Evolutionary conservation across 2,888 invertebrate species (phyloP).

Genomic region (Hydropsyche betteni): DNA sequence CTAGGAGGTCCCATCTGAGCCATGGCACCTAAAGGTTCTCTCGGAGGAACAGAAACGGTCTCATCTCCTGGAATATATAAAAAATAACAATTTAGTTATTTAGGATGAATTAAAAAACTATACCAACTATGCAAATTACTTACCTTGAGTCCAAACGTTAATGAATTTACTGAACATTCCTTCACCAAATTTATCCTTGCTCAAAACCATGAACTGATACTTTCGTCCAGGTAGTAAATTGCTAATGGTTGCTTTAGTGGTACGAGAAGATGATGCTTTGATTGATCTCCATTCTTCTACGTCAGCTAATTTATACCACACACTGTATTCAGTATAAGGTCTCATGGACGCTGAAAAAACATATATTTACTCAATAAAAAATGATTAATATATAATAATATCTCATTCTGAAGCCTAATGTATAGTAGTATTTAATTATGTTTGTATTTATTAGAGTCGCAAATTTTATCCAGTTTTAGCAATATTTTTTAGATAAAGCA

Average conservation of each 20-base stretch:
- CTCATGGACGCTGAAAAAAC: slow-evolving; percentile 72
- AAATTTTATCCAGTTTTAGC: too few species aligned
- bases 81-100: background rate
- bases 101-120: too few species aligned
- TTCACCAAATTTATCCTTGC: slow-evolving; percentile 86
- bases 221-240: slow-evolving; percentile 78
- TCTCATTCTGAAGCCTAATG: too few species aligned
- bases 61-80: slow-evolving; percentile 27
- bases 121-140: slow-evolving; percentile 52
- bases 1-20: slow-evolving; percentile 68
- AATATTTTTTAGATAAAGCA: too few species aligned
- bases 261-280: slow-evolving; percentile 74
- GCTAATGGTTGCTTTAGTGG: slow-evolving; percentile 81
- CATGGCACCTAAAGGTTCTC: slow-evolving; percentile 40
- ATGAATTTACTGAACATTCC: slow-evolving; percentile 90
- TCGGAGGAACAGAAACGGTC: slow-evolving; percentile 36
- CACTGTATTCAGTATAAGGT: slow-evolving; percentile 80
- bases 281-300: slow-evolving; percentile 86
- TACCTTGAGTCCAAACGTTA: slow-evolving; percentile 75
- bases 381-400: background rate
- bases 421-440: too few species aligned
- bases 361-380: background rate
- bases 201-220: slow-evolving; percentile 91
- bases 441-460: too few species aligned
- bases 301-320: slow-evolving; percentile 84